Evolutionary conservation across 1,140 invertebrate species (phyloP).

Genomic region (Holcopasites calliopsidis): DNA sequence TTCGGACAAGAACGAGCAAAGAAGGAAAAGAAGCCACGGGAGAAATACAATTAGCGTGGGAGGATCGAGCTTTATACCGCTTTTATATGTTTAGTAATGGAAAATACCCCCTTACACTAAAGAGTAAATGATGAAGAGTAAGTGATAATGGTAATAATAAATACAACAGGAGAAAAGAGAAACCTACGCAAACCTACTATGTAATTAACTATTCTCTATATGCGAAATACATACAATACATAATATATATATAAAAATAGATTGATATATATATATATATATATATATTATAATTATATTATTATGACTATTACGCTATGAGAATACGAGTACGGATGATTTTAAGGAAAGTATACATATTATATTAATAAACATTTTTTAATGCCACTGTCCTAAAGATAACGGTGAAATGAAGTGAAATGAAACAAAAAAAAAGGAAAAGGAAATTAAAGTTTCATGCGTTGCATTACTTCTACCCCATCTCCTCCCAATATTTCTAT

Average conservation of each 20-base stretch:
- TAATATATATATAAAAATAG: conserved; percentile 72
- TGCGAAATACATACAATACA: conserved; percentile 64
- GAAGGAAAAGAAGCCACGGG: background rate
- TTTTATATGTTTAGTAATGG: conserved; percentile 78
- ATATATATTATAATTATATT: conserved; percentile 73
- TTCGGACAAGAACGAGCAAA: conserved; percentile 24
- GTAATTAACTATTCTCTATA: conserved; percentile 74
- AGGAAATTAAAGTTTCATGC: background rate
- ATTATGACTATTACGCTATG: conserved; percentile 76
- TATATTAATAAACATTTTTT: conserved; percentile 80
- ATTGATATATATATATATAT: conserved; percentile 67
- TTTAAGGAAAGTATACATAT: conserved; percentile 80
- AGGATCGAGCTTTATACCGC: conserved; percentile 79
- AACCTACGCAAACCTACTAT: conserved; percentile 74
- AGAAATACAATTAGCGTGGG: conserved; percentile 70
- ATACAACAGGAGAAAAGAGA: conserved; percentile 53
- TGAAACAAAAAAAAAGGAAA: conserved; percentile 39
- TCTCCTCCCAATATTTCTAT: too few relatives aligned
- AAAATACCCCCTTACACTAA: conserved; percentile 76
- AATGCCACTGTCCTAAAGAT: conserved; percentile 77
- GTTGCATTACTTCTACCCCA: conserved; percentile 19
- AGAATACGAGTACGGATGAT: conserved; percentile 78
- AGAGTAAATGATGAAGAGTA: conserved; percentile 66
- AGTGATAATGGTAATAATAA: conserved; percentile 29
- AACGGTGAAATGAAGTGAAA: conserved; percentile 77